Conservation (phyloP, 2,888 invertebrate species). For the Ichneumon xanthorius region DNA sequence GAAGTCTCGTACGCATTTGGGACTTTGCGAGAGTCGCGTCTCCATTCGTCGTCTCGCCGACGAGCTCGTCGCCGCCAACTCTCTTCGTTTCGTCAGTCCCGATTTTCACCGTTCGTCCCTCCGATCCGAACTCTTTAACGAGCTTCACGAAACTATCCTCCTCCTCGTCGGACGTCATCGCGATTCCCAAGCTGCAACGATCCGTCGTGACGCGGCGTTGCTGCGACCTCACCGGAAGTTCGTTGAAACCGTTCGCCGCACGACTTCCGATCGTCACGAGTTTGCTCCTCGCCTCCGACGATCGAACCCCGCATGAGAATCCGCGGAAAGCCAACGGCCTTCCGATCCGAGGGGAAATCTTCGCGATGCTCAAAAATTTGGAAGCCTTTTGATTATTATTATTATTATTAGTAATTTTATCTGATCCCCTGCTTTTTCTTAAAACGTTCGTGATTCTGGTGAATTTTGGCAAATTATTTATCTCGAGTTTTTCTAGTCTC, state of each 20-base stretch:
- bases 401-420: not conserved
- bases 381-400: not conserved
- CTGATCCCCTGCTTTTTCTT: not conserved
- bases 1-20: not conserved
- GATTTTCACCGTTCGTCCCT: conserved; percentile 6
- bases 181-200: conserved; percentile 21
- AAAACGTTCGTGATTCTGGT: not conserved
- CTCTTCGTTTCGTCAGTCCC: not conserved
- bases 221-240: not conserved
- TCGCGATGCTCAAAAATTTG: not conserved
- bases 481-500: conserved; percentile 39
- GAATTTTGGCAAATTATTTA: not conserved
- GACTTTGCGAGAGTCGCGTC: not conserved
- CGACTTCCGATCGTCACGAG: not conserved
- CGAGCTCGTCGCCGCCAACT: not conserved
- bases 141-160: conserved; percentile 21
- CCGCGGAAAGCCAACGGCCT: not conserved
- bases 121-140: not conserved
- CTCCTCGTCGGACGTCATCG: not conserved
- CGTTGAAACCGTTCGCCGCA: not conserved
- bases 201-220: not conserved
- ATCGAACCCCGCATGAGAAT: not conserved
- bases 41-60: not conserved
- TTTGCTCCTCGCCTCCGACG: not conserved
- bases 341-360: not conserved